Conservation (phyloP, 2,888 invertebrate genomes). For the Ichneumoninae sp. region DNA sequence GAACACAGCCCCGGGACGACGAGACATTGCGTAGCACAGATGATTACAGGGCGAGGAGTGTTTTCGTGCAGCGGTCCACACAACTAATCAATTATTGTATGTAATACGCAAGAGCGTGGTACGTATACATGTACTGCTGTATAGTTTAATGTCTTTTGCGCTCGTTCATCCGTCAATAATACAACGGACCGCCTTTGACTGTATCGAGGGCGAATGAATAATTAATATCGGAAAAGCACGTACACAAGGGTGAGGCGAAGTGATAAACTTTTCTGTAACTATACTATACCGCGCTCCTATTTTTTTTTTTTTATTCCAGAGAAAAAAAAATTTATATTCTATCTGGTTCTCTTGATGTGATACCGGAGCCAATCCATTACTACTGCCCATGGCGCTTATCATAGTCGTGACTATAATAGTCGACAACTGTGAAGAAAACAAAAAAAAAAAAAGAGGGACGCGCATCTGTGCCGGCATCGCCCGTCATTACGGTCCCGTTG, state of each 20-base stretch:
- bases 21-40: conserved; percentile 13
- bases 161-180: background rate
- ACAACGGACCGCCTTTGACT: background rate
- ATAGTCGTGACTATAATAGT: conserved; percentile 8
- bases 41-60: conserved; percentile 42
- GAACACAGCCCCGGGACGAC: background rate
- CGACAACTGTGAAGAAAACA: conserved; percentile 16
- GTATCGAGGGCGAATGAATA: conserved; percentile 4
- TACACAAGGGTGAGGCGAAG: background rate
- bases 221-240: conserved; percentile 1
- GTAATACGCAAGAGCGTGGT: background rate
- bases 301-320: background rate
- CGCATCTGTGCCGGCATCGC: conserved; percentile 38
- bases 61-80: conserved; percentile 14
- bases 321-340: background rate
- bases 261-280: background rate
- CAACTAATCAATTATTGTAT: background rate
- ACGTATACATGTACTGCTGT: background rate
- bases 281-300: background rate
- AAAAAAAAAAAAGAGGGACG: conserved; percentile 31
- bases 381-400: background rate
- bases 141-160: background rate
- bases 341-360: background rate
- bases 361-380: background rate
- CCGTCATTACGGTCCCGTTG: conserved; percentile 21